These are phyloP conservation scores for Tenrec ecaudatus DNA, from an alignment of 2,113 vertebrate species.

Conservation along the genomic window DNA sequence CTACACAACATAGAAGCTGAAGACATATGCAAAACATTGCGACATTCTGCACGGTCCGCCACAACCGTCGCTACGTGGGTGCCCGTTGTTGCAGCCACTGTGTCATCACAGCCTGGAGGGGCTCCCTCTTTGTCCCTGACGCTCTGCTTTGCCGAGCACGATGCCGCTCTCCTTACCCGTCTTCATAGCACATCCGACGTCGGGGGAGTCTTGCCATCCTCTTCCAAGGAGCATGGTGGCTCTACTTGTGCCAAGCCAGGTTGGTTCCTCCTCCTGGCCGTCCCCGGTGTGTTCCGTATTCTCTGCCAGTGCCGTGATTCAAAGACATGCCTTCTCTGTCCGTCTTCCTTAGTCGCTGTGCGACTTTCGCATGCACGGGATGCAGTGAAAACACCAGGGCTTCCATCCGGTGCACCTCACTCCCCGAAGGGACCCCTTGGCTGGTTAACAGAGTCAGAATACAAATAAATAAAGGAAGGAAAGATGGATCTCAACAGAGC, in stretches of 20 bases:
- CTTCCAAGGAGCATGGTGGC: too few relatives aligned
- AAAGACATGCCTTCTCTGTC: too few relatives aligned
- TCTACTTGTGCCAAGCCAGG: background rate
- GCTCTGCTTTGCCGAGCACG: background rate
- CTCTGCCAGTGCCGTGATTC: background rate
- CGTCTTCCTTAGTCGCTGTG: background rate
- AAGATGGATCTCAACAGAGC: background rate
- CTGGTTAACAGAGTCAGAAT: background rate
- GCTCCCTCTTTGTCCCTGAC: background rate
- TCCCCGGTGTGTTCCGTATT: background rate
- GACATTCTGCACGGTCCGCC: background rate
- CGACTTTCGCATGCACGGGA: background rate
- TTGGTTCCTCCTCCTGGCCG: background rate
- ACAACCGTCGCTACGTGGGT: background rate
- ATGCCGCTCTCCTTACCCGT: background rate
- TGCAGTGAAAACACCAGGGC: background rate
- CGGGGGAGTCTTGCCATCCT: background rate
- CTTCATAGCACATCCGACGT: too few relatives aligned
- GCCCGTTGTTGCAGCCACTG: too few relatives aligned
- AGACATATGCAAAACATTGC: background rate
- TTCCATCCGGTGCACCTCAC: too few relatives aligned
- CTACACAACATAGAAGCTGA: too few relatives aligned
- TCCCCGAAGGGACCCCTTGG: too few relatives aligned
- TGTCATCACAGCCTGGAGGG: background rate
- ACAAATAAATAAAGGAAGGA: background rate